Evolutionary conservation across 2,113 vertebrate genomes (phyloP).

Genomic region (Himantopus leucocephalus): DNA sequence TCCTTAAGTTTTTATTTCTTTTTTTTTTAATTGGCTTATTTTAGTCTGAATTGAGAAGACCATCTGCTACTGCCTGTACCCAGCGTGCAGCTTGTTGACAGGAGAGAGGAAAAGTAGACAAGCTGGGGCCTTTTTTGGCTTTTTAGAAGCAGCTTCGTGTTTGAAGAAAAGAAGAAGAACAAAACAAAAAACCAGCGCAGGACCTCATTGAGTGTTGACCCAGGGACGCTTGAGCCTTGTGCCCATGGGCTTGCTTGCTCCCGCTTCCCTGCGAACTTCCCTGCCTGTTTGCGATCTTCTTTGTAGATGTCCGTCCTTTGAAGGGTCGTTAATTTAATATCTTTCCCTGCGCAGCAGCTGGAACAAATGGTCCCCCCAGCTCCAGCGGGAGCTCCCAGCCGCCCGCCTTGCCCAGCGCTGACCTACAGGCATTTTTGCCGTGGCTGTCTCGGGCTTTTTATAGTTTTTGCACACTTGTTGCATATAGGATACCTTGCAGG

Average conservation of each 20-base stretch:
- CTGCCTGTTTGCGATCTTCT: neutral
- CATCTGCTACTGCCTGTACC: neutral
- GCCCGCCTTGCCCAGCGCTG: neutral
- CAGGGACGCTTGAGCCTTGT: fast-evolving
- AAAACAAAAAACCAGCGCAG: neutral
- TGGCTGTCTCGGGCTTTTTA: slow-evolving; percentile 29
- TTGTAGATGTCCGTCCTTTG: neutral
- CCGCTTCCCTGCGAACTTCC: neutral
- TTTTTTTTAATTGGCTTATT: neutral
- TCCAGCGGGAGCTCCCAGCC: neutral
- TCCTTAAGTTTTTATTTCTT: neutral
- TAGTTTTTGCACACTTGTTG: slow-evolving; percentile 51
- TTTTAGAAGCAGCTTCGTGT: neutral
- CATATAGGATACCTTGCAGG: slow-evolving; percentile 22
- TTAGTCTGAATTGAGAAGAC: neutral
- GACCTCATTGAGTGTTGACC: neutral
- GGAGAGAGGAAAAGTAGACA: neutral
- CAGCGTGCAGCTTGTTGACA: neutral
- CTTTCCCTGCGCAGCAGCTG: slow-evolving; percentile 39
- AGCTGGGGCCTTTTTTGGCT: neutral
- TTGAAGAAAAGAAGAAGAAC: neutral
- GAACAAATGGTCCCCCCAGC: slow-evolving; percentile 41
- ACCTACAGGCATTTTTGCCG: slow-evolving; percentile 1
- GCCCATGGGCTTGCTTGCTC: neutral
- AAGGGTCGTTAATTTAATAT: slow-evolving; percentile 37